These are phyloP conservation scores for Drosophila bocqueti DNA, from an alignment of 1,140 invertebrate genomes.

Conservation along the genomic window DNA sequence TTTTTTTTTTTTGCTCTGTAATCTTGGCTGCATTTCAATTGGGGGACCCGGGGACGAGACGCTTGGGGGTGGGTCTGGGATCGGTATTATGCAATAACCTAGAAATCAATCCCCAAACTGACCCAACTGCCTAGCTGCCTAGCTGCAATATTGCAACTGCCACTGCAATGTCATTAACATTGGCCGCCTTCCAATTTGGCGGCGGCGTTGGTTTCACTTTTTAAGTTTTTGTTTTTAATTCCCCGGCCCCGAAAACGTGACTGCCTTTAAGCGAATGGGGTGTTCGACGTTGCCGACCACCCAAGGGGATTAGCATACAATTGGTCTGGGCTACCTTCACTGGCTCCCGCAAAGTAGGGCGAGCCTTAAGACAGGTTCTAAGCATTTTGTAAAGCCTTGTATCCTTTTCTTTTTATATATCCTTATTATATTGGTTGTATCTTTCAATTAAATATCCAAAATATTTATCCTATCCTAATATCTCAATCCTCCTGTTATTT, in stretches of 20 bases:
- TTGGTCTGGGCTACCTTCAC: conserved; percentile 3
- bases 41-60: not conserved
- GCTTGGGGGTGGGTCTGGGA: conserved; percentile 6
- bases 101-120: conserved; percentile 35
- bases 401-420: not conserved
- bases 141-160: not conserved
- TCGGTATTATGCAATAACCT: conserved; percentile 47
- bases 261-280: conserved; percentile 42
- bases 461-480: too few relatives aligned
- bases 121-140: conserved; percentile 1
- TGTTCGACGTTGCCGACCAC: not conserved
- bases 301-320: not conserved
- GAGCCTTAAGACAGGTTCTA: not conserved
- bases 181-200: conserved; percentile 34
- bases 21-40: conserved; percentile 71
- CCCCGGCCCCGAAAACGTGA: conserved; percentile 30
- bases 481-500: too few relatives aligned
- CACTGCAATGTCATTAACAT: conserved; percentile 57
- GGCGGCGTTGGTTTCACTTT: conserved; percentile 36
- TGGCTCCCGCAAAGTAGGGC: not conserved
- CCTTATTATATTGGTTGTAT: too few relatives aligned
- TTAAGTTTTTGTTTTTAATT: not conserved
- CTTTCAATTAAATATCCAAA: too few relatives aligned
- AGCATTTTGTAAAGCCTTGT: not conserved
- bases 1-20: not conserved